Evolutionary conservation across 2,113 vertebrate species (phyloP).

Genomic region (Tyto alba): DNA sequence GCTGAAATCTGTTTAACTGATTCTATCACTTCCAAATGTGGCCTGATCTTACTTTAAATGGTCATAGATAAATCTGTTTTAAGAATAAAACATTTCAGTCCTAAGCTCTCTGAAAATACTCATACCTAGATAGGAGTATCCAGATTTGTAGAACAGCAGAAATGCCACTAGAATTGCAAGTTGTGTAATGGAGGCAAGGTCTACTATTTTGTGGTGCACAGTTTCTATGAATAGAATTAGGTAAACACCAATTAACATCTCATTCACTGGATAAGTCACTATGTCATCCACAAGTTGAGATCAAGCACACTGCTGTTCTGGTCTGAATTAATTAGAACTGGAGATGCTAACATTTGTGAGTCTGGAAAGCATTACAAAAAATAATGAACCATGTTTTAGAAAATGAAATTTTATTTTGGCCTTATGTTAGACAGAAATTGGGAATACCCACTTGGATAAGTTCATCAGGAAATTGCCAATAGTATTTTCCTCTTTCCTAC

Average conservation of each 20-base stretch:
- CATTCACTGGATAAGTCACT: conserved; percentile 38
- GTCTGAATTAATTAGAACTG: conserved; percentile 51
- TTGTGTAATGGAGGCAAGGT: conserved; percentile 15
- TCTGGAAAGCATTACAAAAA: conserved; percentile 26
- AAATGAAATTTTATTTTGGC: conserved; percentile 2
- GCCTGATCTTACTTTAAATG: not conserved
- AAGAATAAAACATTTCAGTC: not conserved
- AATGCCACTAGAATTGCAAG: not conserved
- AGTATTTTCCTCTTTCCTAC: not conserved
- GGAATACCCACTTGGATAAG: not conserved
- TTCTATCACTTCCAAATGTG: not conserved
- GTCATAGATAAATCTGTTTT: not conserved
- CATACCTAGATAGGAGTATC: not conserved
- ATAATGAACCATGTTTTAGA: conserved; percentile 35
- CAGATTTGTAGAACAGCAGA: not conserved
- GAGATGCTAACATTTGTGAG: conserved; percentile 1
- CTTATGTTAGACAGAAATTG: not conserved
- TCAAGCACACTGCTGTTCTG: conserved; percentile 51
- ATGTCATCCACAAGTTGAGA: conserved; percentile 42
- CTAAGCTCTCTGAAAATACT: not conserved
- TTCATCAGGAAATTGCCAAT: not conserved
- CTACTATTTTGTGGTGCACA: conserved; percentile 12
- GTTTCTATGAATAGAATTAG: conserved; percentile 46
- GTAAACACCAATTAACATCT: conserved; percentile 50
- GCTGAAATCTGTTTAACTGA: not conserved